Base-by-base conservation (phyloP, 1,140 invertebrate genomes). In the Saccostrea cuccullata region DNA sequence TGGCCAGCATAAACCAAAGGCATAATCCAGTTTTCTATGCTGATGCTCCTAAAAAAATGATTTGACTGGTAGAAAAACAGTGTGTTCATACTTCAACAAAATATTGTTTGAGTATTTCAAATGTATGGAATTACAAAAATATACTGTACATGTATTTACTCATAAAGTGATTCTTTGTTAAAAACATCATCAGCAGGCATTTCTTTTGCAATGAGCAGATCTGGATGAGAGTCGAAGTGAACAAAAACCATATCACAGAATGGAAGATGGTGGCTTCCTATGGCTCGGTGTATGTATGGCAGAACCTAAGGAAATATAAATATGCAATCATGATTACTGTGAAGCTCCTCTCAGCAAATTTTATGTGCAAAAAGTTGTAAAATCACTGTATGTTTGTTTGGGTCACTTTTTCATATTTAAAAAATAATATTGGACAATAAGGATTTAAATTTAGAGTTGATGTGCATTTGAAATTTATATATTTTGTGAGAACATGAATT, bases 11-110 rank as follows among this genome's bases (percentile, higher is more conserved):
- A 98, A 1, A 96, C 96, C 23, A 97, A 96, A 4, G 98, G 98
- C 91, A 98, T 95, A 36, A 99, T 97, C 98, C 98, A 99, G 95
- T 98, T 98, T 95, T 98, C 98, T 92, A 98, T 99, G 94, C 97
- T 98, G 9, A 95, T 67, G 13, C 85, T 84, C n/a, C 94, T 95
- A 85, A 36, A 91, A 88, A 58, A 84, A 85, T 20, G 20, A 23
- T 13, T 47, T 36, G 13, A 77, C 9, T 40, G 47, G 6, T 47
- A 47, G 9, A 47, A 47, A 47, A 47, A 47, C 5, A 47, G 6
- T 3, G 47, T 2, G 0, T 47, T 47, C 9, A 47, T 5, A 47
- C 5, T 47, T 47, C 47, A 47, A 47, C 0, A 9, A 47, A 47
- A 47, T 47, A 47, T 47, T 8, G 9, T 47, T 5, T 3, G 9